Conservation (phyloP, 2,113 vertebrate species). For the Cepphus grylle region DNA sequence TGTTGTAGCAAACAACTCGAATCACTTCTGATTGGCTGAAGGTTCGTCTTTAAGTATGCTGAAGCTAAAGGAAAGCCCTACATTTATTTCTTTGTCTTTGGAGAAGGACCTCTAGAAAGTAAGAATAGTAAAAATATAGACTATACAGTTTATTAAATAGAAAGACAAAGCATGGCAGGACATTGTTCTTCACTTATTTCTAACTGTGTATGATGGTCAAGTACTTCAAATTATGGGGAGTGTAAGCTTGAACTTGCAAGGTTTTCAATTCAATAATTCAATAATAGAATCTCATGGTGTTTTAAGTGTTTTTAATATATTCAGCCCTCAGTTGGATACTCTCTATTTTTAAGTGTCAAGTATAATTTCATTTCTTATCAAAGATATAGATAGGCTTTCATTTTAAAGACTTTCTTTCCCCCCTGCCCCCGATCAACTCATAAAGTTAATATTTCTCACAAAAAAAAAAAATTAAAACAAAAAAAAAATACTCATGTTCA, state of each 20-base stretch:
- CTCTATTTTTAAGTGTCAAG: too few relatives aligned
- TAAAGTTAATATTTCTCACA: too few relatives aligned
- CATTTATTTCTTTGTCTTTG: neutral
- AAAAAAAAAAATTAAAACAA: too few relatives aligned
- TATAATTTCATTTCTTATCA: too few relatives aligned
- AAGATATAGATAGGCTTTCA: too few relatives aligned
- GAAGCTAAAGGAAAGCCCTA: neutral
- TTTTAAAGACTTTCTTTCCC: too few relatives aligned
- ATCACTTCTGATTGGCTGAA: neutral
- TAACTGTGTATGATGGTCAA: neutral
- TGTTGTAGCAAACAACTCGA: neutral
- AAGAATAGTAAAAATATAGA: neutral
- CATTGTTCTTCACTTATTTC: neutral
- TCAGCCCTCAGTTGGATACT: too few relatives aligned
- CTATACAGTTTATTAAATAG: neutral
- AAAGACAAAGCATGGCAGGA: neutral
- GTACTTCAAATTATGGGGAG: neutral
- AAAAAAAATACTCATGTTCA: too few relatives aligned
- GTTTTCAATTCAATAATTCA: neutral
- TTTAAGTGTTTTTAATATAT: too few relatives aligned
- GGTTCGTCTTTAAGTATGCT: neutral
- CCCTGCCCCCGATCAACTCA: too few relatives aligned
- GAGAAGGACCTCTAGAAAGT: neutral
- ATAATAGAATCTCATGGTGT: too few relatives aligned
- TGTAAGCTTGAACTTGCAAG: neutral